Evolutionary conservation across 2,797 vertebrate genomes (phyloP).

Genomic region (Syngnathus acus): DNA sequence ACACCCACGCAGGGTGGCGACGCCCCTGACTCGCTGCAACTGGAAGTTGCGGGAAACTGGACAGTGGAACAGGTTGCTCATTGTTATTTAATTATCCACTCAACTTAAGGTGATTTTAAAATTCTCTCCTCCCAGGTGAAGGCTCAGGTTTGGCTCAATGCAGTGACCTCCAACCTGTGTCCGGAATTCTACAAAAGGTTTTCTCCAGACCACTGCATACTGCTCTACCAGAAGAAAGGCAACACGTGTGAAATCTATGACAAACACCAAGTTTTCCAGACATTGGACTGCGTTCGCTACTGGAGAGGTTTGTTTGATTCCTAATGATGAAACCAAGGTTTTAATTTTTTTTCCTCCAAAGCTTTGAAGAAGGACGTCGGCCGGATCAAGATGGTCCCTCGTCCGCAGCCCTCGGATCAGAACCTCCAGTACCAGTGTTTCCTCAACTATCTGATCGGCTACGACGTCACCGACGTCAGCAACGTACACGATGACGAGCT

Average conservation of each 20-base stretch:
- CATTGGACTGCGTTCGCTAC: constrained; percentile 90
- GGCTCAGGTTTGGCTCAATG: constrained; percentile 89
- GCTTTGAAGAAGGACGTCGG: constrained; percentile 82
- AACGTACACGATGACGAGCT: constrained; percentile 96
- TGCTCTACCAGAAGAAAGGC: constrained; percentile 96
- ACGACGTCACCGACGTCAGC: constrained; percentile 93
- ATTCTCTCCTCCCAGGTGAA: constrained; percentile 68
- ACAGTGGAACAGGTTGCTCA: constrained; percentile 79
- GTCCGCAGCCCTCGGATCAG: constrained; percentile 72
- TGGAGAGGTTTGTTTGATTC: constrained; percentile 74
- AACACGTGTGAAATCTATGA: constrained; percentile 97
- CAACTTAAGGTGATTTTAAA: not conserved
- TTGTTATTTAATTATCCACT: not conserved
- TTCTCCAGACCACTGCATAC: constrained; percentile 85
- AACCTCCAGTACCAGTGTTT: constrained; percentile 83
- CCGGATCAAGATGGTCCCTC: constrained; percentile 82
- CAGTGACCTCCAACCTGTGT: constrained; percentile 76
- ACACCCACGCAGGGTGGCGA: constrained; percentile 71
- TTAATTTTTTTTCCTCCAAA: constrained; percentile 10
- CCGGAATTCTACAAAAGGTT: constrained; percentile 86
- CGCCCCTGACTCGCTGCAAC: constrained; percentile 66
- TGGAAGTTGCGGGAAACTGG: constrained; percentile 88
- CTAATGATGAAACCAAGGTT: not conserved
- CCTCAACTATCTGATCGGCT: constrained; percentile 88
- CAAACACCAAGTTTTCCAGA: constrained; percentile 94